Base-by-base conservation (phyloP, 2,113 vertebrate genomes). In the Neogobius melanostomus region DNA sequence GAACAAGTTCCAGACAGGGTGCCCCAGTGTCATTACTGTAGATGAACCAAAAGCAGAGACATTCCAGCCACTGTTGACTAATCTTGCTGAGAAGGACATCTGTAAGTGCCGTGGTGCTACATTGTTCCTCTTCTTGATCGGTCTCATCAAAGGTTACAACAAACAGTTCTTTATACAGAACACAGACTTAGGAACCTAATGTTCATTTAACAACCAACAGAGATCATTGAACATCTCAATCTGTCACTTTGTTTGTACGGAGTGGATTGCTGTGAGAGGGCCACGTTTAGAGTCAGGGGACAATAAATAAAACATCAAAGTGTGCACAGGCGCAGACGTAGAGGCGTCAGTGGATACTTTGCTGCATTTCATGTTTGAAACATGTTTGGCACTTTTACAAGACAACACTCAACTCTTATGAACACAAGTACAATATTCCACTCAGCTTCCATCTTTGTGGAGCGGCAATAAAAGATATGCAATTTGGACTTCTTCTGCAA, bases 231-330 rank as follows among this genome's bases (percentile, higher is more conserved):
- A 57, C 10, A 43, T 60, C 21, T 51, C 50, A 7, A 6, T 60
- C 57, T 60, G 60, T 63, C 60, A 46, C 4, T 16, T 44, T 43
- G 11, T 9, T 8, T 44, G 36, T 63, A 5, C n/a, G 28, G 28
- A 5, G 28, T 53, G 46, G 46, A 47, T 47, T 59, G 28, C 11
- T 42, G 28, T 8, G 56, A 42, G 46, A 47, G 46, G 7, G 6
- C 56, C 56, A 59, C 42, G 56, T 59, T 42, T 11, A 42, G 56
- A 6, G 11, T 36, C 28, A 11, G 28, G 56, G 64, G 75, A 78
- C 77, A 75, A 86, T 88, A 49, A 89, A 87, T 89, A 75, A 86
- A 79, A 82, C 82, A 86, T 90, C 67, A 79, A 67, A 77, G 85
- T 43, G 12, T 6, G 53, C 1, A 64, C 47, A 57, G 52, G 75